Conservation (phyloP, 2,797 vertebrate species). For the Orestias chungarensis region DNA sequence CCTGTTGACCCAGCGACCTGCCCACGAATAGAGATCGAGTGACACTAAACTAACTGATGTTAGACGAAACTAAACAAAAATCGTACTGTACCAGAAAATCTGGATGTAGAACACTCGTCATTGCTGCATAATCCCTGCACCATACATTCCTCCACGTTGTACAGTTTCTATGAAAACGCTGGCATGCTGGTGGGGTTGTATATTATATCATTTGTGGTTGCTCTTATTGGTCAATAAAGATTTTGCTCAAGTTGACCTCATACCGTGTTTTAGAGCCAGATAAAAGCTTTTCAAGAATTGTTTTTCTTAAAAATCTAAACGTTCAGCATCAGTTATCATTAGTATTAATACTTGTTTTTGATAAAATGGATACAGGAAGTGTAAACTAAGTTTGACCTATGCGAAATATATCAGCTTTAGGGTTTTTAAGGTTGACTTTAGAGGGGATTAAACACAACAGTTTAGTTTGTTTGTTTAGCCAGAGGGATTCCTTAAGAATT, state of each 20-base stretch:
- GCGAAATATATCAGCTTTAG: too few species aligned
- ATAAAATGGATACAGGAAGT: too few species aligned
- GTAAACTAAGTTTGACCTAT: too few species aligned
- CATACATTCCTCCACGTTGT: constrained; percentile 77
- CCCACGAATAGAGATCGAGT: constrained; percentile 7
- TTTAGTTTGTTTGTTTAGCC: too few species aligned
- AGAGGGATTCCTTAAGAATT: too few species aligned
- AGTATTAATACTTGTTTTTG: too few species aligned
- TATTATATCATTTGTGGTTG: constrained; percentile 76
- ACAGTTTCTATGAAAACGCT: constrained; percentile 77
- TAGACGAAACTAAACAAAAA: constrained; percentile 27
- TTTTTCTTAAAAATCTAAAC: too few species aligned
- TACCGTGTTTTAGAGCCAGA: neutral
- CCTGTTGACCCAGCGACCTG: constrained; percentile 1
- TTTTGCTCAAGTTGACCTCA: constrained; percentile 68
- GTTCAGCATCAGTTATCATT: neutral
- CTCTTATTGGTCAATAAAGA: constrained; percentile 74
- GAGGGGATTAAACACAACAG: too few species aligned
- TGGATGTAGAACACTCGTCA: constrained; percentile 58
- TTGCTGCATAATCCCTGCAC: constrained; percentile 49
- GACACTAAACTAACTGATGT: constrained; percentile 43
- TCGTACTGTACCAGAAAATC: constrained; percentile 65
- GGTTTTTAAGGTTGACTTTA: too few species aligned
- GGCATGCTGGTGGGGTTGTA: constrained; percentile 78
- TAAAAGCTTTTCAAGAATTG: too few species aligned